phyloP scores from a whole-genome alignment of 1,140 invertebrate species.

The Frieseomelitta varia region DNA sequence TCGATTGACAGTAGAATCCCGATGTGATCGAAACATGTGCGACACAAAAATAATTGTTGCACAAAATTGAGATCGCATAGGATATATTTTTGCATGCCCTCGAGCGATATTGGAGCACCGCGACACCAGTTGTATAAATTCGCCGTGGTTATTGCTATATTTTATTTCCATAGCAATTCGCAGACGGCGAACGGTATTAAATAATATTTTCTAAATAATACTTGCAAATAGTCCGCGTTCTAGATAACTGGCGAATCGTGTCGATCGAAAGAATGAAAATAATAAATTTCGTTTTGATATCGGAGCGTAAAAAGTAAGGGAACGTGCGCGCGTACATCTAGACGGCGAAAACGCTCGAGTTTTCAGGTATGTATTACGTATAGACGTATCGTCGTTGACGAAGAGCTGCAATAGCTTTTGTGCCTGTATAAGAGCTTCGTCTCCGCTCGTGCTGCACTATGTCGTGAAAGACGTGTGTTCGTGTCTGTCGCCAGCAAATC shows the following conservation, averaged over 20 bases:
- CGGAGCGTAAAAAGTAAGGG: not conserved
- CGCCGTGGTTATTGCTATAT: not conserved
- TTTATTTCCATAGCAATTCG: not conserved
- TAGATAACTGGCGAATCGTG: not conserved
- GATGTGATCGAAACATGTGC: not conserved
- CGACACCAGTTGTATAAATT: not conserved
- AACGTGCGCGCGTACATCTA: not conserved
- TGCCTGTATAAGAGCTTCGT: slow-evolving; percentile 32
- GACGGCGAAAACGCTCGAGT: not conserved
- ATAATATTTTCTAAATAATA: not conserved
- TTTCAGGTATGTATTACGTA: slow-evolving; percentile 8
- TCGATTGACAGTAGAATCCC: not conserved
- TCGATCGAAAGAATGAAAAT: not conserved
- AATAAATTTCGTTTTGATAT: not conserved
- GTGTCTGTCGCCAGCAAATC: slow-evolving; percentile 57
- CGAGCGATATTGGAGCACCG: too few species aligned
- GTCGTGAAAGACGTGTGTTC: slow-evolving; percentile 32
- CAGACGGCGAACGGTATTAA: not conserved
- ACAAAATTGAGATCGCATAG: not conserved
- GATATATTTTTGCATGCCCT: not conserved
- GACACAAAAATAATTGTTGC: not conserved
- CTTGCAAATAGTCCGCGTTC: not conserved
- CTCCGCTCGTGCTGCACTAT: slow-evolving; percentile 2
- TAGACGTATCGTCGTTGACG: slow-evolving; percentile 25
- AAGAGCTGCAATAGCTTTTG: slow-evolving; percentile 41